A percentile compares a stretch with the other conserved stretches of the same genome.
Conservation (phyloP, 2,888 invertebrate genomes). For the Plebejus argus region DNA sequence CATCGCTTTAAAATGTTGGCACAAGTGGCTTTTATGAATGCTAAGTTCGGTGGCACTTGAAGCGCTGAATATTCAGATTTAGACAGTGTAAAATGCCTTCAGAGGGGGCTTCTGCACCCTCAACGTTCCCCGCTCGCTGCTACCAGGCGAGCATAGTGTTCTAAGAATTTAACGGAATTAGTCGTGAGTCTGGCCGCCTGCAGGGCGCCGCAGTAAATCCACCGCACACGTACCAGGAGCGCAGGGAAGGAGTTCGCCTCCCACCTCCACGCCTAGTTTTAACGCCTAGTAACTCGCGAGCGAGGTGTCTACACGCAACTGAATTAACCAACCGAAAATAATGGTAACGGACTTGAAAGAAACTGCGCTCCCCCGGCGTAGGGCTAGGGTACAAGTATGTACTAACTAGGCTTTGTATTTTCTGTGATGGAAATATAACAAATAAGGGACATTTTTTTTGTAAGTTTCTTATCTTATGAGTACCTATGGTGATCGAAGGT, state of each 20-base stretch:
- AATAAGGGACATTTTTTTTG: neutral
- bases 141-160: conserved; percentile 73
- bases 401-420: neutral
- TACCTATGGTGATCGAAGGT: neutral
- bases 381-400: neutral
- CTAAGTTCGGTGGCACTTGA: conserved; percentile 26
- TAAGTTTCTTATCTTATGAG: neutral
- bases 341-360: conserved; percentile 43
- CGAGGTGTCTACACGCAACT: conserved; percentile 72
- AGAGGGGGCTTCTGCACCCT: conserved; percentile 51
- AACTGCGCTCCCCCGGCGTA: conserved; percentile 30
- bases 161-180: conserved; percentile 80
- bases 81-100: conserved; percentile 35
- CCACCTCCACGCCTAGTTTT: conserved; percentile 69
- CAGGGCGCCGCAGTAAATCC: conserved; percentile 78
- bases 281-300: conserved; percentile 66
- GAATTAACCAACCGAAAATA: conserved; percentile 56
- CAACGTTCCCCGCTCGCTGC: conserved; percentile 68
- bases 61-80: conserved; percentile 16
- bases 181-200: conserved; percentile 68
- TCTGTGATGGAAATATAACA: neutral
- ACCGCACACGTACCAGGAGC: conserved; percentile 55
- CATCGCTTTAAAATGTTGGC: neutral
- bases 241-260: conserved; percentile 49
- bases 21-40: conserved; percentile 14